Evolutionary conservation across 2,888 invertebrate species (phyloP).

Genomic region (Macrostomum cliftonense): DNA sequence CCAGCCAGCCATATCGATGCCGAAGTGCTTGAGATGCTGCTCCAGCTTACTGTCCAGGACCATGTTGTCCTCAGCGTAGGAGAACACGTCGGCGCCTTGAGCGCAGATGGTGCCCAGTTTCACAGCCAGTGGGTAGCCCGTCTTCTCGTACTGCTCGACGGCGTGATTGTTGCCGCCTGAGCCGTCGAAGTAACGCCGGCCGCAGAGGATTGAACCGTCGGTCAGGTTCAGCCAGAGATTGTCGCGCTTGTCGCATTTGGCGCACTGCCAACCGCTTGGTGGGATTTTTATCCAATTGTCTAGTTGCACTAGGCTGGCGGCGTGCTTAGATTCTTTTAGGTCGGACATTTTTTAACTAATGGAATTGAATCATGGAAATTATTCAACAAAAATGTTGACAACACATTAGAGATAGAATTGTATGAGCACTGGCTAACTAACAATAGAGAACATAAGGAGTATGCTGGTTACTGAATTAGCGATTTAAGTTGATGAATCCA

Average conservation of each 20-base stretch:
- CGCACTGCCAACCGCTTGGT: slow-evolving; percentile 68
- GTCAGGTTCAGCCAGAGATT: slow-evolving; percentile 95
- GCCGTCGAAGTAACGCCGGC: slow-evolving; percentile 55
- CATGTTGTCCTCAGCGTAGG: slow-evolving; percentile 92
- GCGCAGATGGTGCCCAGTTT: slow-evolving; percentile 82
- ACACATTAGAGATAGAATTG: too few species aligned
- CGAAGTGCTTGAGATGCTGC: slow-evolving; percentile 78
- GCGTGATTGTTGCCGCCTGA: slow-evolving; percentile 94
- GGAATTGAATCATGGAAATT: too few species aligned
- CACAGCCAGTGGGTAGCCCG: slow-evolving; percentile 72
- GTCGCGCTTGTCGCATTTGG: slow-evolving; percentile 68
- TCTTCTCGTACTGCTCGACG: slow-evolving; percentile 59
- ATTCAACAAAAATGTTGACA: too few species aligned
- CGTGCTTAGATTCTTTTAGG: slow-evolving; percentile 43
- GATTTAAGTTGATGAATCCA: too few species aligned
- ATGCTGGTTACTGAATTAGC: too few species aligned
- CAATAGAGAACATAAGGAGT: too few species aligned
- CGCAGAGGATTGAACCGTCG: slow-evolving; percentile 78
- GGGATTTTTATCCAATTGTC: slow-evolving; percentile 68
- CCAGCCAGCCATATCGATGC: slow-evolving; percentile 76
- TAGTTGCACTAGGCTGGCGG: slow-evolving; percentile 56
- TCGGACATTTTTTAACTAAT: too few species aligned
- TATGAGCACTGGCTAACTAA: too few species aligned
- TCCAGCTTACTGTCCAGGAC: slow-evolving; percentile 62
- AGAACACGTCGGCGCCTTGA: slow-evolving; percentile 63